These are phyloP conservation scores for Micrastur ruficollis DNA, from an alignment of 2,797 vertebrate species.

Conservation along the genomic window DNA sequence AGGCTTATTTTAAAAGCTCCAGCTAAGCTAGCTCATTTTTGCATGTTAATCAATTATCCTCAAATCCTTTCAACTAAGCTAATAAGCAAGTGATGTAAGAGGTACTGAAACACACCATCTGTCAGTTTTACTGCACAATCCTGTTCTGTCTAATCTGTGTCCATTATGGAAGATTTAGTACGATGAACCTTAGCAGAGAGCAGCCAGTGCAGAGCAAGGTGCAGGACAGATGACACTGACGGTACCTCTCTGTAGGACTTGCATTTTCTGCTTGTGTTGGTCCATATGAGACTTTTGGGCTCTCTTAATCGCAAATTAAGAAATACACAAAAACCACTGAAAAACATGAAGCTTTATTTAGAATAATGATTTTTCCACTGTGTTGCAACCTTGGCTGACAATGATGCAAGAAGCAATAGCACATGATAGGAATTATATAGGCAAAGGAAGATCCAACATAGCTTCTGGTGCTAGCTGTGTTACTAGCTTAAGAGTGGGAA, in stretches of 20 bases:
- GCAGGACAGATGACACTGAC: not conserved
- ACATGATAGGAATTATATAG: not conserved
- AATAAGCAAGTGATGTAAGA: not conserved
- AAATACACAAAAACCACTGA: not conserved
- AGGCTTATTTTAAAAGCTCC: not conserved
- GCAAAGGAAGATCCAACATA: not conserved
- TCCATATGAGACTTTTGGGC: not conserved
- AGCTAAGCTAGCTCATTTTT: constrained; percentile 13
- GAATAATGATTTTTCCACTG: constrained; percentile 37
- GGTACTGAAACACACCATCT: constrained; percentile 6
- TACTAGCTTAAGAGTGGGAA: not conserved
- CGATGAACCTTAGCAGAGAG: not conserved
- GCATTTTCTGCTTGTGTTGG: not conserved
- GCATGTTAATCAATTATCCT: constrained; percentile 10
- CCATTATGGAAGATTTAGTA: not conserved
- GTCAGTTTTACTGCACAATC: not conserved
- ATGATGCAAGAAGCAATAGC: not conserved
- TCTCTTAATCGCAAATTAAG: not conserved
- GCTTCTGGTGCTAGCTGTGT: not conserved
- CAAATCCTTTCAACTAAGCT: constrained; percentile 30
- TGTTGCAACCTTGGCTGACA: not conserved
- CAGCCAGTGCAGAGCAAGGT: not conserved
- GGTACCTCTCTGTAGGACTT: rapidly evolving
- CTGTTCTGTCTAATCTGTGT: not conserved
- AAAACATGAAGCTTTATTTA: not conserved